Evolutionary conservation across 2,888 invertebrate genomes (phyloP), one percentile per base, ranked within the genome.

Genomic region (Argyra leucocephala): DNA sequence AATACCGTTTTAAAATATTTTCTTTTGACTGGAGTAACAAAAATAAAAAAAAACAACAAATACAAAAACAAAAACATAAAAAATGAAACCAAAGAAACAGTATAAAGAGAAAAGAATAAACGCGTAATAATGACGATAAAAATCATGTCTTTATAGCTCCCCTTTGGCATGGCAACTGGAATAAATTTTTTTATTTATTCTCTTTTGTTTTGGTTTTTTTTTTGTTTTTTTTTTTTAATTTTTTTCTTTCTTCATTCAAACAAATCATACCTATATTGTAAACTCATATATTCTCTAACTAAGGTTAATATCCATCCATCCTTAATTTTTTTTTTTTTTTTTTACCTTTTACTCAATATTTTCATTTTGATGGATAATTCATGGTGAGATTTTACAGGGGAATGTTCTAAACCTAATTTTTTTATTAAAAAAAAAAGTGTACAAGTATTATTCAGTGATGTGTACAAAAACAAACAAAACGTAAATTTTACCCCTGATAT

Each of bases 401-500:
- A 48, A 48, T 18, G 48, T n/a, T n/a, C n/a, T n/a, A n/a, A n/a
- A n/a, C 48, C 48, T 48, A 48, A 48, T 48, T 48, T 48, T n/a
- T 48, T 48, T 48, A 48, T 48, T 48, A 48, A 15, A 48, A 48
- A 37, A 37, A 12, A 37, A 37, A 31, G 12, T 10, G 31, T 31
- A 10, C 31, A 48, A 48, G 48, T 48, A 48, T 48, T 18, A 48
- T 48, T 48, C 48, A 48, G 48, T 48, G 48, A 48, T 48, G 48
- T 48, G 48, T 48, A 48, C 3, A n/a, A 48, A 48, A 48, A 18
- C 48, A 48, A 48, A 48, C 48, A 48, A 48, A 48, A 31, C 10
- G 10, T 31, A 31, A 31, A 48, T 48, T 48, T 48, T 48, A 48
- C 9, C 48, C 48, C n/a, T 48, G 48, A 48, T 48, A 48, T 48